Base-by-base conservation (phyloP, 1,140 invertebrate genomes). In the Centruroides sculpturatus region DNA sequence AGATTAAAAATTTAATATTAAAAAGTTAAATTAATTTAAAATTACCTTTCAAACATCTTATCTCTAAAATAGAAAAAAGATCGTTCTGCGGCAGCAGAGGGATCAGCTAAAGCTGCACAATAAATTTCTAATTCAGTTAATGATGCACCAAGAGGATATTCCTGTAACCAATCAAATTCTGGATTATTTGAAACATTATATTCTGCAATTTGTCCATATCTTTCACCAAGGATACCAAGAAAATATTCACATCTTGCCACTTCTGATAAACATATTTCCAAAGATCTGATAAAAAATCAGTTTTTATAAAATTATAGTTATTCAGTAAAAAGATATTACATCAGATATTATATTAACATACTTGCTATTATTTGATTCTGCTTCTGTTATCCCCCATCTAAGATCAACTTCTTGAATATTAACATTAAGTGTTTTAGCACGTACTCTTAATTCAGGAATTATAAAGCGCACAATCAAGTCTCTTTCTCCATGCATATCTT, bases 401-500 rank as follows among this genome's bases (percentile, higher is more conserved):
- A 78, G 64, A 67, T 78, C 77, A 35, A 78, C 71, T 65, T 77
- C 76, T 66, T 73, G 69, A 6, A 78, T 60, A 60, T 76, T 74
- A 41, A 78, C 68, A 50, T 61, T 66, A 5, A 71, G 52, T 11
- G 57, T 57, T 23, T 59, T 51, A 13, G 68, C 65, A 50, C 64
- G 57, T 47, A 50, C 53, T 51, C 60, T 51, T 56, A 78, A 66
- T 66, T 78, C 73, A 46, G 76, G 77, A 64, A 78, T 75, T 10
- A 78, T 70, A 67, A 70, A 76, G 36, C 74, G 63, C 10, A 75
- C 73, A 11, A 78, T 66, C 7, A 78, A 61, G 63, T 78, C 76
- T 55, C 77, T 69, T 66, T 78, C 77, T 9, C 73, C 72, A 66
- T 78, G 76, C 75, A 78, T 76, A 66, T 78, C 77, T 11, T 71